phyloP scores from a whole-genome alignment of 2,888 invertebrate genomes.

The Panzeria rudis region DNA sequence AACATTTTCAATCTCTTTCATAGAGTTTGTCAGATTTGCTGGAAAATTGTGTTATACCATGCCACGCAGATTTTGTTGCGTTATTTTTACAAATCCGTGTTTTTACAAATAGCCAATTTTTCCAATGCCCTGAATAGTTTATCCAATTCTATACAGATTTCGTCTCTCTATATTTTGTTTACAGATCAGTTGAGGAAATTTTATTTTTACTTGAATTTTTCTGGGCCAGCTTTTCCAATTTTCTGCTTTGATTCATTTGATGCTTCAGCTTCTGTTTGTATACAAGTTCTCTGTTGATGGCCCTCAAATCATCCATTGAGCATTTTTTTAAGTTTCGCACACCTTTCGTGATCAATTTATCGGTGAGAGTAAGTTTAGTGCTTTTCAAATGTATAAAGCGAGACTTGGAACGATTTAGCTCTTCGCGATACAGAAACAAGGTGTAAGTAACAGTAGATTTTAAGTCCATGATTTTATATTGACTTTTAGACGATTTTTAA shows the following conservation, averaged over 20 bases:
- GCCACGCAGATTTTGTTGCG: background rate
- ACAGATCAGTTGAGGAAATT: conserved; percentile 13
- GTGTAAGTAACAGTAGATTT: conserved; percentile 74
- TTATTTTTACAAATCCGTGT: background rate
- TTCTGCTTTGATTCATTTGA: conserved; percentile 27
- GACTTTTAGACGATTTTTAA: too few relatives aligned
- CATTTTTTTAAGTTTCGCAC: conserved; percentile 75
- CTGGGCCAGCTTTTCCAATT: conserved; percentile 9
- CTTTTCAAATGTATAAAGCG: conserved; percentile 74
- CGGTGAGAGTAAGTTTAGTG: conserved; percentile 77
- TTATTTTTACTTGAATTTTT: conserved; percentile 17
- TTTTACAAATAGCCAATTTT: background rate
- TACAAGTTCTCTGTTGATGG: conserved; percentile 76
- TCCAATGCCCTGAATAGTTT: background rate
- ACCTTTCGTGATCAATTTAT: conserved; percentile 76
- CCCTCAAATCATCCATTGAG: conserved; percentile 77
- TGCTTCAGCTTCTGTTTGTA: conserved; percentile 76
- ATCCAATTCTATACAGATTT: background rate
- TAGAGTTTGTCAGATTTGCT: background rate
- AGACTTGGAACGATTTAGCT: conserved; percentile 75
- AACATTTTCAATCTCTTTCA: too few relatives aligned
- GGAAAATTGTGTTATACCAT: background rate
- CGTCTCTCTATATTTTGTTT: background rate
- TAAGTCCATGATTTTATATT: too few relatives aligned
- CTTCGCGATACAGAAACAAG: conserved; percentile 77